Base-by-base conservation (phyloP, 2,888 invertebrate genomes). In the Ypsolopha sequella region DNA sequence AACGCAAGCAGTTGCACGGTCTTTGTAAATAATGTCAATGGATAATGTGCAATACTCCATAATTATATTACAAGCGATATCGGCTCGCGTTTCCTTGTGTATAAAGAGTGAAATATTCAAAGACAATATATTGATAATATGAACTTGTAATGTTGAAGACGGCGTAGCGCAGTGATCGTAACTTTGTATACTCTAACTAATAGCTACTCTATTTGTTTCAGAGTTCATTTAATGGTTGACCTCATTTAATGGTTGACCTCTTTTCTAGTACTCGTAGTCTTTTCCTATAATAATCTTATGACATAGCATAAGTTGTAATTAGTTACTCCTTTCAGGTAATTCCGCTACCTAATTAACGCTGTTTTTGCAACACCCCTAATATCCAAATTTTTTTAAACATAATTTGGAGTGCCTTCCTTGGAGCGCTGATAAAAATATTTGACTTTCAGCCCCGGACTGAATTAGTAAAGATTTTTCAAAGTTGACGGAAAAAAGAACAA, bases 401-500 rank as follows among this genome's bases (percentile, higher is more conserved):
- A 6, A 43, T 43, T 43, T 43, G 73, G 74, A 80, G 82, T 81
- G 81, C 80, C 82, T 82, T 80, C 74, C 66, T 73, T 68, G 65
- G 68, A 66, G 65, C 63, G 65, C 68, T 67, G 61, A 58, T 58
- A 55, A 59, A 63, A 64, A 60, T 64, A 66, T 63, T 72, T 73
- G 71, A 66, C 69, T 67, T 64, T 62, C 68, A 63, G 69, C 70
- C 41, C 36, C 44, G 51, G 51, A 51, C 51, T 51, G 51, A 44
- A 51, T 51, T 51, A 47, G 51, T 41, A 6, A 39, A 11, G 39
- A 39, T 6, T 43, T 41, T 43, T 46, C n/a, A n/a, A 46, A n/a
- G n/a, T 1, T 8, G 36, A 46, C 11, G 46, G 34, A n/a, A 10
- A n/a, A 39, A 49, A 41, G 41, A 49, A 49, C 49, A 49, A 49